Conservation (phyloP, 2,888 invertebrate species). For the Stenolophus ochropezus region DNA sequence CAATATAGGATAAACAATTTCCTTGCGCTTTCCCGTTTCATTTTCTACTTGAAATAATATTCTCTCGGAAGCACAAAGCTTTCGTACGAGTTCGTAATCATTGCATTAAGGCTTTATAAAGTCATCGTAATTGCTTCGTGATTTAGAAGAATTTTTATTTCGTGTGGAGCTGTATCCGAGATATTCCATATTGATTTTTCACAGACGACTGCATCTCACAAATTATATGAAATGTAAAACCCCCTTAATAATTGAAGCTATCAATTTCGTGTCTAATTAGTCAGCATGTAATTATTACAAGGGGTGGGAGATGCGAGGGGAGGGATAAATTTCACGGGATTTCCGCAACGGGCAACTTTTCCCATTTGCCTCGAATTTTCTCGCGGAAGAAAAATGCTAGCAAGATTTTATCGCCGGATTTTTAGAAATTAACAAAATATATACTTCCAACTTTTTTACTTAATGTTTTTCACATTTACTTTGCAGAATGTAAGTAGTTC, state of each 20-base stretch:
- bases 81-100: not conserved
- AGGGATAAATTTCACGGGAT: slow-evolving; percentile 2
- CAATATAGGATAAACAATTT: not conserved
- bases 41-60: not conserved
- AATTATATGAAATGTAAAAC: slow-evolving; percentile 30
- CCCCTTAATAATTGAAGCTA: slow-evolving; percentile 46
- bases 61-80: not conserved
- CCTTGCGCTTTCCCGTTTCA: not conserved
- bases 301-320: not conserved
- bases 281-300: slow-evolving; percentile 45
- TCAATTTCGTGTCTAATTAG: slow-evolving; percentile 53
- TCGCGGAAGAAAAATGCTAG: not conserved
- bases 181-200: slow-evolving; percentile 24
- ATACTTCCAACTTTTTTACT: not conserved
- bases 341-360: slow-evolving; percentile 3
- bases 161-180: not conserved
- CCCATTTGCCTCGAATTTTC: not conserved
- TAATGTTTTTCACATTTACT: not conserved
- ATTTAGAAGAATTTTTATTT: not conserved
- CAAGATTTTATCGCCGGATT: not conserved
- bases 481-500: not conserved
- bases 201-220: not conserved
- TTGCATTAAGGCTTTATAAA: not conserved
- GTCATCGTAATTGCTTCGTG: not conserved
- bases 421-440: slow-evolving; percentile 4